Base-by-base conservation (phyloP, 2,797 vertebrate species). In the Alectoris magna region DNA sequence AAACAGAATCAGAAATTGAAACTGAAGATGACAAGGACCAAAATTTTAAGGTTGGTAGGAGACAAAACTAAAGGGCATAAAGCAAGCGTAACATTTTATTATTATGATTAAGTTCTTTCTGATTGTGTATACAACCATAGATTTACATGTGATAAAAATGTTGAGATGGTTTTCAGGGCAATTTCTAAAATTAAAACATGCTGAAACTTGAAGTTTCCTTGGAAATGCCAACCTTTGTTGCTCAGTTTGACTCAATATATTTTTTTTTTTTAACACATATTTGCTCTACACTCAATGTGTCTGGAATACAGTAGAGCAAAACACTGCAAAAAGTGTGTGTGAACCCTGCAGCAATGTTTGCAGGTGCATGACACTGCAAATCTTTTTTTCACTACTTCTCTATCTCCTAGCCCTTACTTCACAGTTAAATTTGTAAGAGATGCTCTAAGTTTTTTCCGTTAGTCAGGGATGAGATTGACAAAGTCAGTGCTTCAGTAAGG, bases 1-100 rank as follows among this genome's bases (percentile, higher is more conserved):
- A 99, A 87, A 96, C 97, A 74, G 99, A 99, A 92, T 97, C 98
- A 4, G 99, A 99, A 95, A 97, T 98, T 64, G 99, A 99, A 91
- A 98, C 97, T 0, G 99, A 99, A 71, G 99, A 99, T 76, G 99
- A 99, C 60, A 98, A 98, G 94, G 98, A 99, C 95, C 97, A 96
- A 49, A 94, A 84, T 75, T 95, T 97, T 88, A 96, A 98, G 98
- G 99, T 99, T 77, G 41, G 97, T 97, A 77, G 73, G 84, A 80
- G 11, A 78, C 16, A 72, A 60, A 76, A 68, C 18, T n/a, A 53
- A 62, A 26, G 39, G 12, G 10, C 14, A 41, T 41, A 73, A 84
- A 29, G 38, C 15, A 41, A 3, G 14, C 24, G 7, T 21, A n/a
- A 5, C 10, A n/a, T 5, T 23, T 82, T 48, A 48, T 36, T 39